A percentile compares a stretch with the other conserved stretches of the same genome.
phyloP scores from a whole-genome alignment of 1,140 invertebrate species.

The Zaprionus tsacasi region DNA sequence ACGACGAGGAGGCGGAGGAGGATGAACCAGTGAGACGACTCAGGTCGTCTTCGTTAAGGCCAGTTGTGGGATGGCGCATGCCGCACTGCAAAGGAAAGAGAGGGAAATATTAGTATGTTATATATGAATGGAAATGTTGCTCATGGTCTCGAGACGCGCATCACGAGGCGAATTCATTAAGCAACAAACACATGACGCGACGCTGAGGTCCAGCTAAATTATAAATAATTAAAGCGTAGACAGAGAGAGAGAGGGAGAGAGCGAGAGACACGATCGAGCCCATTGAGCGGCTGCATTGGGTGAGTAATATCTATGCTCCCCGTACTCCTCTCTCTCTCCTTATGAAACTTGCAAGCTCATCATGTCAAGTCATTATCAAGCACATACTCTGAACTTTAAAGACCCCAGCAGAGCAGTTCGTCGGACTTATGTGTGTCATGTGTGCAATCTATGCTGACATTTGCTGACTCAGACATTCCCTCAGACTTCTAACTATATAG shows the following conservation, averaged over 20 bases:
- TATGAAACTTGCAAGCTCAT: not conserved
- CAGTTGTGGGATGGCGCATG: constrained; percentile 84
- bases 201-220: constrained; percentile 6
- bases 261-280: not conserved
- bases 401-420: no score
- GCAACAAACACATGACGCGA: constrained; percentile 19
- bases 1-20: constrained; percentile 57
- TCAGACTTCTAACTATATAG: not conserved
- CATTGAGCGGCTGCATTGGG: not conserved
- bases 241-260: not conserved
- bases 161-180: constrained; percentile 44
- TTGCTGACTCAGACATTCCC: constrained; percentile 3
- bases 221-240: constrained; percentile 48
- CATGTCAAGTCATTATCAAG: constrained; percentile 3
- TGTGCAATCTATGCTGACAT: constrained; percentile 7
- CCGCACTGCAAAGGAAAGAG: constrained; percentile 73
- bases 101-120: not conserved
- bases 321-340: not conserved
- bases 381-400: not conserved
- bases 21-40: constrained; percentile 84
- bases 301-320: constrained; percentile 26
- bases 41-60: constrained; percentile 84
- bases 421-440: not conserved
- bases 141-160: constrained; percentile 37
- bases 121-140: constrained; percentile 16